Base-by-base conservation (phyloP, 2,113 vertebrate species). In the Pterocles burchelli region DNA sequence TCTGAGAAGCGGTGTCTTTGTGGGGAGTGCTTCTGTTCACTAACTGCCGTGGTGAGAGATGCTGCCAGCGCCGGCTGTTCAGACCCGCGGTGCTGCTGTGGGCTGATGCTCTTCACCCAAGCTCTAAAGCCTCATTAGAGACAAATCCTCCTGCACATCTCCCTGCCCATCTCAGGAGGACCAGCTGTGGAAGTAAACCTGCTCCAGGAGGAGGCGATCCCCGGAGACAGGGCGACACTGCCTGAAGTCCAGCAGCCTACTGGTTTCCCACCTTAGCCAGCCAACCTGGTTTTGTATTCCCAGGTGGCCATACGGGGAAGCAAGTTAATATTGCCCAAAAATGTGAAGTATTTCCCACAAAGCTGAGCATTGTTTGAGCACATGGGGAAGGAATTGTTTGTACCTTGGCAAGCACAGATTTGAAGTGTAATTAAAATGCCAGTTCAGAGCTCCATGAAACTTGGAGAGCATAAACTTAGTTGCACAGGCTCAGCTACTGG, bases 381-480 rank as follows among this genome's bases (percentile, higher is more conserved):
- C 10, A 10, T 14, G 19, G 38, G 45, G 28, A 91, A 63, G 67
- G 46, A 75, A 86, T 26, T 86, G 34, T 52, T 74, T 38, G 34
- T 68, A 41, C 49, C 13, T 43, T 57, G 55, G 57, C 75, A 89
- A 51, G 46, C 7, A 28, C 36, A 85, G 34, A 65, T 65, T 51
- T 93, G 75, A 84, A 68, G 34, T 41, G 59, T 33, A 58, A 80
- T 67, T 54, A 49, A 88, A 96, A 88, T 46, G 24, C 43, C 52
- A 83, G 2, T 70, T 67, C 57, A 76, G 72, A 70, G 34, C 52
- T 79, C 59, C 81, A 13, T 71, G 36, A 80, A 76, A 67, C 61
- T 49, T 45, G 22, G 54, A 80, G 22, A 91, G 16, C 21, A 57
- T n/a, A 84, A 90, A 48, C 31, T 65, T 55, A 28, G 34, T 58